These are phyloP conservation scores for Schizothorax lantsangensis DNA, from an alignment of 2,797 vertebrate genomes.

Conservation along the genomic window DNA sequence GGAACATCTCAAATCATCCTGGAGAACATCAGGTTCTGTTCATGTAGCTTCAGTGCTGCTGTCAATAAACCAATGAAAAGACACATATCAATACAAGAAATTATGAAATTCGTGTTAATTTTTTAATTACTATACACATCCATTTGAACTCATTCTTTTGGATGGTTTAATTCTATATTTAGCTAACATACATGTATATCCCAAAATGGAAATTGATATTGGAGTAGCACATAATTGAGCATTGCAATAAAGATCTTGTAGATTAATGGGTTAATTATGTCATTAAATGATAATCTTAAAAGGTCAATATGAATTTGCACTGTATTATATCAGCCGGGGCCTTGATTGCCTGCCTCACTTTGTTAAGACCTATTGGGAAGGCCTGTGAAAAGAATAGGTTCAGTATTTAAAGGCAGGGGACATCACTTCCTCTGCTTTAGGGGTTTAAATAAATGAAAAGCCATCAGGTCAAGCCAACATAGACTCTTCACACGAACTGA, in stretches of 20 bases:
- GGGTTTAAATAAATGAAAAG: conserved; percentile 40
- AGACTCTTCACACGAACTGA: conserved; percentile 20
- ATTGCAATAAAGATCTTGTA: conserved; percentile 24
- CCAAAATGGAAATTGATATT: conserved; percentile 5
- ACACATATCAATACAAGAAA: background rate
- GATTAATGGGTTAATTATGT: conserved; percentile 47
- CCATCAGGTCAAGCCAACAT: conserved; percentile 16
- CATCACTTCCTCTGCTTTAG: conserved; percentile 19
- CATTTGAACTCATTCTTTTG: background rate
- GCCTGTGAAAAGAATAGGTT: conserved; percentile 23
- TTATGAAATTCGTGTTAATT: background rate
- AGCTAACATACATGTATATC: background rate
- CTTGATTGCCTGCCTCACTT: conserved; percentile 2
- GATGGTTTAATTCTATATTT: conserved; percentile 14
- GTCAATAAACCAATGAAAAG: background rate
- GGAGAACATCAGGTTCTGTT: background rate
- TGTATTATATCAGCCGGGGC: background rate
- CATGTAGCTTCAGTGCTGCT: too few species aligned
- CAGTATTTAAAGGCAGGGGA: conserved; percentile 36
- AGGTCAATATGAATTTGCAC: conserved; percentile 36
- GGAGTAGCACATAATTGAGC: conserved; percentile 13
- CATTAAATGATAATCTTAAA: conserved; percentile 34
- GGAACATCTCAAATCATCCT: background rate
- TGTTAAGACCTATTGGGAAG: conserved; percentile 33
- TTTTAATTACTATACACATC: background rate